Percentiles rank a stretch among this genome's conserved stretches.
Evolutionary conservation across 2,113 vertebrate species (phyloP).

Genomic region (Oxygymnocypris stewartii): DNA sequence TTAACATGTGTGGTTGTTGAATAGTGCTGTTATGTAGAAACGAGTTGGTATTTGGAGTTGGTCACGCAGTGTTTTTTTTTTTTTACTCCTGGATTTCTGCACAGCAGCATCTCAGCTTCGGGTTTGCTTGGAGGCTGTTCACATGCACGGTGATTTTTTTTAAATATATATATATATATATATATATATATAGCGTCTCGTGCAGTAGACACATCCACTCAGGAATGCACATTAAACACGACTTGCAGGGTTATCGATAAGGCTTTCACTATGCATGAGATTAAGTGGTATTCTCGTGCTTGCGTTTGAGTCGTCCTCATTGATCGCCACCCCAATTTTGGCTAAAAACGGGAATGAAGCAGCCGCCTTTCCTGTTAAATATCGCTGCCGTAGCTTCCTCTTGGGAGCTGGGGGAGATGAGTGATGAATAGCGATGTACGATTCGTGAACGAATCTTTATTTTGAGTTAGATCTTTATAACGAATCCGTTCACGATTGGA

Average conservation of each 20-base stretch:
- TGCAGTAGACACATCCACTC: background rate
- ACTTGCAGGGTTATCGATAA: background rate
- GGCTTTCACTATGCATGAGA: background rate
- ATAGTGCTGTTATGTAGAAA: conserved; percentile 4
- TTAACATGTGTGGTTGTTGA: background rate
- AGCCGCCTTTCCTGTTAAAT: conserved; percentile 14
- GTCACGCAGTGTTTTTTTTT: conserved; percentile 39
- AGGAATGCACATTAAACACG: background rate
- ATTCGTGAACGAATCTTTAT: conserved; percentile 2
- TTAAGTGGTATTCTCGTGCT: background rate
- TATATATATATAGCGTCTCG: background rate
- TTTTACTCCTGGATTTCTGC: conserved; percentile 32
- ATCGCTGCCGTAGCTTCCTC: conserved; percentile 19
- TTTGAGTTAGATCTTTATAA: background rate
- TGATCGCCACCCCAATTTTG: background rate
- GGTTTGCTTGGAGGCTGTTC: background rate
- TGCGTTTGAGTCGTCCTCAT: background rate
- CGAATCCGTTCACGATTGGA: background rate
- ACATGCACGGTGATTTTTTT: background rate
- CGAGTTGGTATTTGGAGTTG: conserved; percentile 33
- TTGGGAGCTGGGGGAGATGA: background rate
- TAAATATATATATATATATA: too few relatives aligned
- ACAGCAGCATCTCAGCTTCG: conserved; percentile 34
- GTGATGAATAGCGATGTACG: conserved; percentile 20
- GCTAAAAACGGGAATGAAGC: background rate